Base-by-base conservation (phyloP, 92 coral and sea anemone species). In the Anthopleura xanthogrammica region DNA sequence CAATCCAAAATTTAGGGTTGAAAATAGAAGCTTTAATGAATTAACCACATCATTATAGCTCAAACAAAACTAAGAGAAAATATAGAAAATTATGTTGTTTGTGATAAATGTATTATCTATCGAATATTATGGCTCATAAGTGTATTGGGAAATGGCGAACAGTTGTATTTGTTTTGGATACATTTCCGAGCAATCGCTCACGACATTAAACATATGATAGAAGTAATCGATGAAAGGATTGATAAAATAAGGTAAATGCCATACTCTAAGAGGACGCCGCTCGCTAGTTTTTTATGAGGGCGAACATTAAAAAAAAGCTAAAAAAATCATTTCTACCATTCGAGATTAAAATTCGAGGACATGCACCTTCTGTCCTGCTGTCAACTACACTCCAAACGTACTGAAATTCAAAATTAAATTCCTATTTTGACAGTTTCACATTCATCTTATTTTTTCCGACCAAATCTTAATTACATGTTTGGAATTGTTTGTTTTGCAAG, bases 401-500 rank as follows among this genome's bases (percentile, higher is more conserved):
- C 12, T 9, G 74, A 68, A 68, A 36, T 29, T 14, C 74, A 36
- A 36, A 68, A 68, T 68, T 68, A 29, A 36, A 68, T 3, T 68
- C 24, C 24, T n/a, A 62, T 62, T 62, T 62, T 68, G 74, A 68
- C 74, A 11, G 12, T 68, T 68, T 36, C 16, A 9, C 8, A 68
- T 62, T 62, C 36, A 68, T 23, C 70, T 62, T 3, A 19, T 20
- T 19, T 60, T 62, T 23, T 29, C 41, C 42, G 16, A 68, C 74
- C 1, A 23, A 68, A 68, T 23, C 29, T 68, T 68, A 68, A 68
- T 68, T 68, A 29, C 74, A 68, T 68, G 8, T 29, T 68, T 68
- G 29, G 74, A 68, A 68, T 29, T 68, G 74, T 68, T 68, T 68
- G 42, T 68, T 68, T 68, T 29, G 74, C 5, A 68, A 62, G 24